A percentile compares a stretch with the other conserved stretches of the same genome.
phyloP scores from a whole-genome alignment of 2,113 vertebrate genomes.

The Microtus pennsylvanicus region DNA sequence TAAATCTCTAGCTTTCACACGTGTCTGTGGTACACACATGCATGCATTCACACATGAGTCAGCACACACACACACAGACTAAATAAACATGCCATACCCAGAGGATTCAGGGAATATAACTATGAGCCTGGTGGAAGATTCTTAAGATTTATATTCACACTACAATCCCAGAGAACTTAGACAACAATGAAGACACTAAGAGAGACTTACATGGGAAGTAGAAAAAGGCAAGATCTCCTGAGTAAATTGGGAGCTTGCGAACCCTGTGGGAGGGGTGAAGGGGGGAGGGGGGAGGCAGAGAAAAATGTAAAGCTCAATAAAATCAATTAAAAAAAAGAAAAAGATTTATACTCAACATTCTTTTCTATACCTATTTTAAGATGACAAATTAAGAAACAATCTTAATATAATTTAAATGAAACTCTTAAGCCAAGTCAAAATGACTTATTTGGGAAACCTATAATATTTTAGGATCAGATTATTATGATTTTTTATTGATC shows the following conservation, averaged over 20 bases:
- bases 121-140: conserved; percentile 3
- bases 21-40: not conserved
- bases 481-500: not conserved
- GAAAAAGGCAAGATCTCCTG: no score
- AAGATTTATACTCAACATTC: not conserved
- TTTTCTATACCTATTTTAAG: conserved; percentile 49
- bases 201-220: no score
- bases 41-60: not conserved
- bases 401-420: conserved; percentile 38
- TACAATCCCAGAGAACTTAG: no score
- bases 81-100: not conserved
- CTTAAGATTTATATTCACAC: not conserved
- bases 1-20: not conserved
- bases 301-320: no score
- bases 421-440: conserved; percentile 30
- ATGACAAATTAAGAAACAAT: conserved; percentile 14
- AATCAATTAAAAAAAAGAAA: no score
- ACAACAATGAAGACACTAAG: no score
- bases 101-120: not conserved
- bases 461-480: not conserved
- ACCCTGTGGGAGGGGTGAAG: no score
- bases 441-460: not conserved
- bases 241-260: no score
- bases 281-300: no score
- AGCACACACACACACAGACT: not conserved